phyloP scores from a whole-genome alignment of 2,797 vertebrate genomes.

The Crocidura indochinensis region DNA sequence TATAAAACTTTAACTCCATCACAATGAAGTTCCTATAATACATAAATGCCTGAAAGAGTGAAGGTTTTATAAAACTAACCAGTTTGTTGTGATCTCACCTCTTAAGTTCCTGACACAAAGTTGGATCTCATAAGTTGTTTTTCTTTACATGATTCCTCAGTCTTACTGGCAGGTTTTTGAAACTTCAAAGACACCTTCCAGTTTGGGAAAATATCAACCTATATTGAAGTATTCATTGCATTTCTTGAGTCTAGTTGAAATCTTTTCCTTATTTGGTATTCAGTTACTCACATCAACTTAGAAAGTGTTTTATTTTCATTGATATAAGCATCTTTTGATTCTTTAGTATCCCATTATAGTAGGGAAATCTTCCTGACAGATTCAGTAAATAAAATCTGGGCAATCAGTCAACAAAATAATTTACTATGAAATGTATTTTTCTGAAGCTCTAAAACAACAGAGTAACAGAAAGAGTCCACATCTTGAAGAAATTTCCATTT shows the following conservation, averaged over 20 bases:
- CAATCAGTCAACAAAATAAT: conserved; percentile 61
- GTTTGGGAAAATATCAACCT: conserved; percentile 8
- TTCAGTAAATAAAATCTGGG: conserved; percentile 50
- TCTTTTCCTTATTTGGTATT: conserved; percentile 23
- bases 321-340: conserved; percentile 43
- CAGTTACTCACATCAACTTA: neutral
- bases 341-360: conserved; percentile 38
- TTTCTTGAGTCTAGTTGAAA: conserved; percentile 27
- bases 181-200: neutral
- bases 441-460: neutral
- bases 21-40: neutral
- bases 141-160: neutral
- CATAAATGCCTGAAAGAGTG: conserved; percentile 35
- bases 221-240: neutral
- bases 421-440: neutral
- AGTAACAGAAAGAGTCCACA: neutral
- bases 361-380: conserved; percentile 18
- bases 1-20: neutral
- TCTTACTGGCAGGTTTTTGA: neutral
- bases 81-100: neutral
- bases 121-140: neutral
- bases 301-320: neutral
- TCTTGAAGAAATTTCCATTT: conserved; percentile 26
- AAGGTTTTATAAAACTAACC: conserved; percentile 20
- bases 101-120: neutral